Evolutionary conservation across 2,113 vertebrate genomes (phyloP), one percentile per base, ranked within the genome.

Genomic region (Meles meles): DNA sequence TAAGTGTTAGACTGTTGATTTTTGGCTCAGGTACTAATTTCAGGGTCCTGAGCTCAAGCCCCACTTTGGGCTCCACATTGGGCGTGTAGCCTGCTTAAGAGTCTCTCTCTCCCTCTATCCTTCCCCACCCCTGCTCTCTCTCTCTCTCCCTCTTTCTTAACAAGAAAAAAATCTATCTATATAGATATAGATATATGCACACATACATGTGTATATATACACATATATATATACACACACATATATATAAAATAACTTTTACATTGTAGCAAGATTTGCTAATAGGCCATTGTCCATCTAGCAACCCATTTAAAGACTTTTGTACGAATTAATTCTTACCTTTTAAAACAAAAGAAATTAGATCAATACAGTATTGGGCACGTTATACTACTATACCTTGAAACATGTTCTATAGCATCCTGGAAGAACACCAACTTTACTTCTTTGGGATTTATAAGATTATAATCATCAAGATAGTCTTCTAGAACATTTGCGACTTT

Each of bases 371-470:
- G 34, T 61, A 79, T 7, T 69, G 25, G 61, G 27, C 17, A 74
- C 15, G 13, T 71, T 39, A 76, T 5, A 84, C 61, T 18, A 72
- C 42, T 76, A 42, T 98, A 99, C 99, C 99, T 99, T 90, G 99
- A 99, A 83, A 99, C 99, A 65, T 99, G 99, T 90, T 99, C 99
- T 57, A 99, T 81, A 34, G 99, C 99, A 96, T 99, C 99, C 97
- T 99, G 99, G 97, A 99, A 99, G 97, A 99, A 99, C 25, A 99
- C 99, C 82, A 99, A 96, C 98, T 99, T 99, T 61, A 98, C 98
- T 94, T 99, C 99, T 95, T 99, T 99, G 85, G 99, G 98, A 72
- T 99, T 99, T 94, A 95, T 98, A 92, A 99, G 96, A 96, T 99
- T 99, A 97, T 99, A 99, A 97, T 99, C 99, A 81, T 99, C 99